Conservation (phyloP, 2,113 vertebrate genomes). For the Coptodon bakossiorum region DNA sequence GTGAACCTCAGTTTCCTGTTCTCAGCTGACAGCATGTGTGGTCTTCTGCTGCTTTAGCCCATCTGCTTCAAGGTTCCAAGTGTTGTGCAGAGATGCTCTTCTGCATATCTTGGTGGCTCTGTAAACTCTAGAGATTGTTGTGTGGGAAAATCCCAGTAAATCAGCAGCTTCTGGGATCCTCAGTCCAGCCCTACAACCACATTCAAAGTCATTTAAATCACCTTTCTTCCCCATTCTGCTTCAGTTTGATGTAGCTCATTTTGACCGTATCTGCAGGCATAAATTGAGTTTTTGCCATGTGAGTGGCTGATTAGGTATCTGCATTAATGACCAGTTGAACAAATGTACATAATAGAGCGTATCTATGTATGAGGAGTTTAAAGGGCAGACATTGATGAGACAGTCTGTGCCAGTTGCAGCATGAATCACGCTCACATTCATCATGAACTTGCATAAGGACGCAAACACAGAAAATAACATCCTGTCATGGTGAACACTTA, state of each 20-base stretch:
- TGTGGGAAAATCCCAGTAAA: background rate
- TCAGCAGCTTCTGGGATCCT: background rate
- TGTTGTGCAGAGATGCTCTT: background rate
- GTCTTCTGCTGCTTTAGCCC: background rate
- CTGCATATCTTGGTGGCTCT: background rate
- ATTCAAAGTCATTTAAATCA: background rate
- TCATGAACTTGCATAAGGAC: background rate
- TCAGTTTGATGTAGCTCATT: background rate
- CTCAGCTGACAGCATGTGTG: background rate
- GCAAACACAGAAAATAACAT: background rate
- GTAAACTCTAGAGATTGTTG: background rate
- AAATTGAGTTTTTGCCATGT: background rate
- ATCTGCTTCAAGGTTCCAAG: background rate
- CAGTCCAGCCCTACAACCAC: background rate
- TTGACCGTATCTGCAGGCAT: accelerated
- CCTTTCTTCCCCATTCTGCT: background rate
- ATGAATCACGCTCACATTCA: background rate
- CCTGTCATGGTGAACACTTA: background rate
- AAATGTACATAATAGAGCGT: accelerated
- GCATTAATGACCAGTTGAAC: background rate
- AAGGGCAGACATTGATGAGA: background rate
- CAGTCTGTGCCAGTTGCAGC: background rate
- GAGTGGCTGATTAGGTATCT: background rate
- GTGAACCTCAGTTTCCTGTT: background rate
- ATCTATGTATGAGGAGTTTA: background rate